Conservation (phyloP, 2,888 invertebrate species). For the Rhingia rostrata region DNA sequence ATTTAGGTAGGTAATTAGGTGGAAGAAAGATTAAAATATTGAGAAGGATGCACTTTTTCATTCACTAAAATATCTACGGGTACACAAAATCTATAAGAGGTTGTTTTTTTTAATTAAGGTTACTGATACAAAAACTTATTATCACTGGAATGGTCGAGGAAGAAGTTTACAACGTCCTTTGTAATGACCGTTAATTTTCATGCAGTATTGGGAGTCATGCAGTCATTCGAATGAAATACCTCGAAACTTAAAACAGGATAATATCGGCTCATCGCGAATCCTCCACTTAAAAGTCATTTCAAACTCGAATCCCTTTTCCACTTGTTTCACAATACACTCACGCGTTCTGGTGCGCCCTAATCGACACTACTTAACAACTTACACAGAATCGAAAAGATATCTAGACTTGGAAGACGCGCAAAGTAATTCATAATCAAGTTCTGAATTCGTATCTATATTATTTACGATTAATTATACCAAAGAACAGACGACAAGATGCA, state of each 20-base stretch:
- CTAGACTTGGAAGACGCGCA: slow-evolving; percentile 48
- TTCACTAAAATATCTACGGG: slow-evolving; percentile 15
- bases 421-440: slow-evolving; percentile 44
- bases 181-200: slow-evolving; percentile 9
- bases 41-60: slow-evolving; percentile 27
- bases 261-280: slow-evolving; percentile 63
- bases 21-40: slow-evolving; percentile 1
- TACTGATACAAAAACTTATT: no score
- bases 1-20: slow-evolving; percentile 7
- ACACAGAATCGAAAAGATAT: slow-evolving; percentile 57
- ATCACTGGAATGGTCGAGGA: neutral
- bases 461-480: slow-evolving; percentile 1
- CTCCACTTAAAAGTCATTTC: slow-evolving; percentile 75
- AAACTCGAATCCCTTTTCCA: neutral
- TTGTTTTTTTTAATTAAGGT: no score
- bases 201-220: slow-evolving; percentile 45
- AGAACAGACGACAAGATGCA: neutral
- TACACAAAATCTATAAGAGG: neutral
- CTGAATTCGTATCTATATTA: neutral
- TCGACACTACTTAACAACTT: slow-evolving; percentile 31
- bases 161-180: slow-evolving; percentile 3
- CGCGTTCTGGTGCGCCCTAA: neutral
- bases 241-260: slow-evolving; percentile 75
- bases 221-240: slow-evolving; percentile 61
- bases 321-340: neutral